A percentile compares a stretch with the other conserved stretches of the same genome.
These are phyloP conservation scores for Pterois miles DNA, from an alignment of 2,797 vertebrate genomes.

Conservation along the genomic window DNA sequence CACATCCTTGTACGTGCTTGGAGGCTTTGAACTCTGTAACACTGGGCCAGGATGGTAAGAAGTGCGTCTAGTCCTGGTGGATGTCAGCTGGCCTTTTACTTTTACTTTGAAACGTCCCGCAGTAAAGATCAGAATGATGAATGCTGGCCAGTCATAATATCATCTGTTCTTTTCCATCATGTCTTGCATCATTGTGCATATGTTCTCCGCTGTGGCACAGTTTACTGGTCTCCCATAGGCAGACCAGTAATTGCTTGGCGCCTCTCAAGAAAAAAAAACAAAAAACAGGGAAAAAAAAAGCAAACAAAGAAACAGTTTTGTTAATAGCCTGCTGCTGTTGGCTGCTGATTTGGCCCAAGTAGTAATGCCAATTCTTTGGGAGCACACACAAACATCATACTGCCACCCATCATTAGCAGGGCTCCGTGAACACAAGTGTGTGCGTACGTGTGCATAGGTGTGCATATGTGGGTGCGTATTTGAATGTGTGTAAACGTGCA, in stretches of 20 bases:
- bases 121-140: conserved; percentile 34
- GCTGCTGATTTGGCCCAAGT: conserved; percentile 78
- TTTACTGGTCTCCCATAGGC: conserved; percentile 78
- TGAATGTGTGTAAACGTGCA: neutral
- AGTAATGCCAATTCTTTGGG: conserved; percentile 80
- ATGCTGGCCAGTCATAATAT: conserved; percentile 47
- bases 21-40: conserved; percentile 27
- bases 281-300: conserved; percentile 42
- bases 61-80: neutral
- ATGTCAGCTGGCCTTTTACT: conserved; percentile 12
- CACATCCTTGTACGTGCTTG: conserved; percentile 14
- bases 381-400: conserved; percentile 79
- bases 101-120: neutral
- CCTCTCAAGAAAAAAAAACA: conserved; percentile 66
- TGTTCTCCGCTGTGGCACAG: conserved; percentile 60
- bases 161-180: conserved; percentile 49
- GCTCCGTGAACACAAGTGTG: conserved; percentile 55
- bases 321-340: conserved; percentile 81
- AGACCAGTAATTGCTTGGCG: conserved; percentile 83
- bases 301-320: conserved; percentile 82
- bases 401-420: conserved; percentile 82
- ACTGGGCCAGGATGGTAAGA: conserved; percentile 9
- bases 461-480: neutral
- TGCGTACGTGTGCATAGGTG: conserved; percentile 14
- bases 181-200: conserved; percentile 65